Evolutionary conservation across 2,888 invertebrate species (phyloP).

Genomic region (Elysia crispata): DNA sequence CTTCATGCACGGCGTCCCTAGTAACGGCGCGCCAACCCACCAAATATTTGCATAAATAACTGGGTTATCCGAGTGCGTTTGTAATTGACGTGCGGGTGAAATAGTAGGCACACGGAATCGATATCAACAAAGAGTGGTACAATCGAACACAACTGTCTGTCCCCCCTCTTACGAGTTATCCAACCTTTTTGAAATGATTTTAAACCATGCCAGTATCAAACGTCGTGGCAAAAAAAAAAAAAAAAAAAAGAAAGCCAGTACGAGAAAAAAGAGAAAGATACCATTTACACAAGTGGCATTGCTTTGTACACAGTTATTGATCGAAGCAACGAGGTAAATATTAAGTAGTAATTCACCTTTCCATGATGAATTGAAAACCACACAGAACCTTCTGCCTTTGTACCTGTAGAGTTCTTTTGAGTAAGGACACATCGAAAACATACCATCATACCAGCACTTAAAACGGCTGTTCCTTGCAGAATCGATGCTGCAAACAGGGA

Average conservation of each 20-base stretch:
- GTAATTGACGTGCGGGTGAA: neutral
- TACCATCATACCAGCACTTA: too few species aligned
- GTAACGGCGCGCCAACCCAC: conserved; percentile 36
- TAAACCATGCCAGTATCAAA: too few species aligned
- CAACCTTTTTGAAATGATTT: too few species aligned
- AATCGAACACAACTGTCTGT: neutral
- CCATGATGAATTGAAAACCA: too few species aligned
- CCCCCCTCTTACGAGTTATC: neutral
- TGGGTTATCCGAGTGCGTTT: conserved; percentile 34
- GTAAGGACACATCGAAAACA: too few species aligned
- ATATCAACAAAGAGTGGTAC: neutral
- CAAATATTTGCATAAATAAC: conserved; percentile 44
- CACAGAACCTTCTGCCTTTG: too few species aligned
- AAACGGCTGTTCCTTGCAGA: too few species aligned
- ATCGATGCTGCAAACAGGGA: neutral
- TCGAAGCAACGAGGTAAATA: neutral
- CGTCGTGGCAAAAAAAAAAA: too few species aligned
- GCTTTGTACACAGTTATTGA: neutral
- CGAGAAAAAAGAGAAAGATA: neutral
- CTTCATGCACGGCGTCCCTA: conserved; percentile 21
- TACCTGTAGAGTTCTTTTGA: too few species aligned
- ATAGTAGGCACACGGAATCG: neutral
- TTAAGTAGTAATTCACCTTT: too few species aligned
- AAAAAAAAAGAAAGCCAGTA: neutral
- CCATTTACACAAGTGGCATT: neutral